These are phyloP conservation scores for Napeogenes sylphis DNA, from an alignment of 2,888 invertebrate species.

Conservation along the genomic window DNA sequence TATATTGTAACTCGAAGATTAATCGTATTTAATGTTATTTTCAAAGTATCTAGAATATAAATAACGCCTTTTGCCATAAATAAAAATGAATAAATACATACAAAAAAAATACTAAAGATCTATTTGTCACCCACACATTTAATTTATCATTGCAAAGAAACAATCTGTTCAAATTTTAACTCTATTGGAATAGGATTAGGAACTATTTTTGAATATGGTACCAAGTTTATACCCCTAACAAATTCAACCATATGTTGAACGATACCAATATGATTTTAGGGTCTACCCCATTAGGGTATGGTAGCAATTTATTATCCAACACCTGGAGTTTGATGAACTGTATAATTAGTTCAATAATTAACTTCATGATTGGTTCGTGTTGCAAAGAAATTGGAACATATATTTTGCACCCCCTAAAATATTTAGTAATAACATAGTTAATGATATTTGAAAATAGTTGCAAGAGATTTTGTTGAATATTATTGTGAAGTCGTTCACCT, in stretches of 20 bases:
- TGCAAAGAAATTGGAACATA: slow-evolving; percentile 17
- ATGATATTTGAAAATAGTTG: no score
- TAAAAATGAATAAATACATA: no score
- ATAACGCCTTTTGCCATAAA: no score
- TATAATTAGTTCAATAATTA: slow-evolving; percentile 32
- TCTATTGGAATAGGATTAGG: not conserved
- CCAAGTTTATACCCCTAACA: not conserved
- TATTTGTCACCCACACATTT: no score
- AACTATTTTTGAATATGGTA: not conserved
- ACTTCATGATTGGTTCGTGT: slow-evolving; percentile 15
- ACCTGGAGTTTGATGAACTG: slow-evolving; percentile 37
- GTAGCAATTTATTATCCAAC: slow-evolving; percentile 15
- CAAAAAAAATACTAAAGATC: no score
- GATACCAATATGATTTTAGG: slow-evolving; percentile 13
- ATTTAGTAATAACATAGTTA: no score
- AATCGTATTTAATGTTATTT: no score
- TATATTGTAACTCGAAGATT: no score
- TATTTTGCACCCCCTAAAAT: slow-evolving; percentile 5
- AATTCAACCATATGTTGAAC: slow-evolving; percentile 15
- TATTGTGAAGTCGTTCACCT: no score
- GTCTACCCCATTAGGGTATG: slow-evolving; percentile 30
- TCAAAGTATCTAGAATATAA: no score
- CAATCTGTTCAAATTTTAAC: not conserved
- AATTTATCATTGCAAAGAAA: no score
- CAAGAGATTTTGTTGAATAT: no score